phyloP scores from a whole-genome alignment of 2,797 vertebrate genomes.

The Sebastes minor region DNA sequence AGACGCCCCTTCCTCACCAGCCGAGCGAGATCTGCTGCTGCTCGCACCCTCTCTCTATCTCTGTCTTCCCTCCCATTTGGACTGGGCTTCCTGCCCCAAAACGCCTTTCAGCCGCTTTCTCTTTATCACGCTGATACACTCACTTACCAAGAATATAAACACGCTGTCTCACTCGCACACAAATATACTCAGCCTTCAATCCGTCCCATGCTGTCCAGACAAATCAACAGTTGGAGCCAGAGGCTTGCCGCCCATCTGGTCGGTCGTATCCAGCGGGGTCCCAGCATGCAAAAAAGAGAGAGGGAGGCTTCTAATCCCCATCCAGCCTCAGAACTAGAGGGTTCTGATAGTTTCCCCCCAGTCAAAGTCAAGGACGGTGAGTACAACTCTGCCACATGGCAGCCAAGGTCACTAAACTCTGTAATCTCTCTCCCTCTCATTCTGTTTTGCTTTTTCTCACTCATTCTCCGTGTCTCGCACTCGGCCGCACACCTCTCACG shows the following conservation, averaged over 20 bases:
- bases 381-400: constrained; percentile 23
- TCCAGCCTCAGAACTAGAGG: constrained; percentile 45
- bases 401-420: constrained; percentile 57
- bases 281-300: constrained; percentile 41
- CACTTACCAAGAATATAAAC: constrained; percentile 46
- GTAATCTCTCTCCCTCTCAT: constrained; percentile 22
- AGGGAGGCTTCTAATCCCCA: constrained; percentile 58
- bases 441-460: constrained; percentile 1
- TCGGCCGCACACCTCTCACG: constrained; percentile 13
- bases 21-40: constrained; percentile 31
- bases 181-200: constrained; percentile 52
- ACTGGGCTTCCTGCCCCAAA: constrained; percentile 14
- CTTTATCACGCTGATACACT: constrained; percentile 64
- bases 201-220: constrained; percentile 62
- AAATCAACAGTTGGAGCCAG: constrained; percentile 72
- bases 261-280: constrained; percentile 54
- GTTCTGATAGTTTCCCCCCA: constrained; percentile 40
- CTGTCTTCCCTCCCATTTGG: constrained; percentile 24
- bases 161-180: constrained; percentile 8
- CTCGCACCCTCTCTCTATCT: not conserved
- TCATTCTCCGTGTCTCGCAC: constrained; percentile 17
- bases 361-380: constrained; percentile 67
- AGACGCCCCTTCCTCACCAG: constrained; percentile 34
- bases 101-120: constrained; percentile 39
- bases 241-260: constrained; percentile 75